phyloP scores from a whole-genome alignment of 1,140 invertebrate species.

The Neodiprion fabricii region DNA sequence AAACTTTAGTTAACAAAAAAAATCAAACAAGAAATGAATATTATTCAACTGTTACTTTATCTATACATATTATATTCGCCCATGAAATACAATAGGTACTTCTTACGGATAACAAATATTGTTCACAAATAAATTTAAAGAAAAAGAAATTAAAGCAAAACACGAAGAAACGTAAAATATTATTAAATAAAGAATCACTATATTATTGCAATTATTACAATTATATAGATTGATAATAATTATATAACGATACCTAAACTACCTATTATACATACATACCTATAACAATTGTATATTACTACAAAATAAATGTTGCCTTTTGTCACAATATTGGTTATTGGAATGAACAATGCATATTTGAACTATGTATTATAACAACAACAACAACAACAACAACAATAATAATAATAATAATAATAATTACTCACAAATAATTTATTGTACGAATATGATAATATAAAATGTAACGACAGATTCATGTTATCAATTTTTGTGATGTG shows the following conservation, averaged over 20 bases:
- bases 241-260: conserved; percentile 32
- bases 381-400: too few species aligned
- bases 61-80: background rate
- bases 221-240: conserved; percentile 42
- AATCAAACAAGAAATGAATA: background rate
- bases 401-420: too few species aligned
- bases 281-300: conserved; percentile 17
- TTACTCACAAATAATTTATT: too few species aligned
- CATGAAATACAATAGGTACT: background rate
- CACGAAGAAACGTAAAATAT: background rate
- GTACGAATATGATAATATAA: too few species aligned
- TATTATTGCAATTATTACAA: conserved; percentile 34
- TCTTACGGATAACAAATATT: conserved; percentile 19
- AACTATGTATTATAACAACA: conserved; percentile 31
- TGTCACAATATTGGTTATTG: conserved; percentile 39
- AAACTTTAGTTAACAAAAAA: too few species aligned
- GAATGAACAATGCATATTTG: conserved; percentile 36
- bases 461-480: too few species aligned
- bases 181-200: conserved; percentile 20
- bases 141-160: background rate
- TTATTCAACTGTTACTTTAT: background rate
- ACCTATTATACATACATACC: too few species aligned
- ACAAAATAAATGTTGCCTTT: conserved; percentile 50
- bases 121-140: background rate
- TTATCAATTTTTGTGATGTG: too few species aligned